Conservation (phyloP, 35 echinoderm and acorn worm species). For the Lytechinus pictus region DNA sequence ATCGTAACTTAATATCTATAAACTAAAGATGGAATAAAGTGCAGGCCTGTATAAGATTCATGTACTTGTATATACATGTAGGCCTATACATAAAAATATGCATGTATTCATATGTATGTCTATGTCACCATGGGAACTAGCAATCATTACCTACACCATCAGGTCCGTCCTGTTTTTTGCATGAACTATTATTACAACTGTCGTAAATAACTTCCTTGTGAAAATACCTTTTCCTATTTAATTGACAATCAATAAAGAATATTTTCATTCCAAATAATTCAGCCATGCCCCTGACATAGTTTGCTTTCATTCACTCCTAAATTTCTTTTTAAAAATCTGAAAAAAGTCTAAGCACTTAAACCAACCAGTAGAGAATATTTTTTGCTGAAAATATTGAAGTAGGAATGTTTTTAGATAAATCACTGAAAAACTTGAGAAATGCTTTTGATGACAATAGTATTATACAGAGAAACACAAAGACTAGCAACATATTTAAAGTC, state of each 20-base stretch:
- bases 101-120: not conserved
- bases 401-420: not conserved
- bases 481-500: not conserved
- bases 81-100: not conserved
- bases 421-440: not conserved
- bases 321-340: too few relatives aligned
- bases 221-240: not conserved
- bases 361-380: not conserved
- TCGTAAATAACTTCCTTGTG: not conserved
- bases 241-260: not conserved
- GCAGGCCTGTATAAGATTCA: too few relatives aligned
- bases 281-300: not conserved
- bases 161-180: not conserved
- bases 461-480: not conserved
- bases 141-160: not conserved
- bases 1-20: not conserved
- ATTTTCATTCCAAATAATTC: slow-evolving; percentile 6
- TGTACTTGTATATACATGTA: not conserved
- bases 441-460: not conserved
- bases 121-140: not conserved
- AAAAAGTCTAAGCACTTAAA: too few relatives aligned
- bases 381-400: not conserved
- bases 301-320: too few relatives aligned
- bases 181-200: slow-evolving; percentile 5
- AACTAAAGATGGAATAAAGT: not conserved